phyloP scores from a whole-genome alignment of 2,797 vertebrate genomes.

The Ciconia nigra region DNA sequence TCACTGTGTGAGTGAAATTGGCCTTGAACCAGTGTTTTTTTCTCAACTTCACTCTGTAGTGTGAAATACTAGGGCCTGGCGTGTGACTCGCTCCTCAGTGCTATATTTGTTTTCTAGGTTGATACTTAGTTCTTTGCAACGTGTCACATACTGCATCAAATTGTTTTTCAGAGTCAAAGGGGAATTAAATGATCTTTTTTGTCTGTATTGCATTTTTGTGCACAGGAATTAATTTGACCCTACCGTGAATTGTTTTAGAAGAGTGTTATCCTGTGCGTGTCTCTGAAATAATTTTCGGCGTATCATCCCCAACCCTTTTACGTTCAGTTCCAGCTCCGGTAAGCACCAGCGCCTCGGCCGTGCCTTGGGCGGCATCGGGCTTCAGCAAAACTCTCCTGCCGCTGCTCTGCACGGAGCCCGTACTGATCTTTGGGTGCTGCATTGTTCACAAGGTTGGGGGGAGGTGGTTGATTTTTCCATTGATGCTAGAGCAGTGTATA shows the following conservation, averaged over 20 bases:
- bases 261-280: accelerated
- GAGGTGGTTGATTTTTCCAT: too few relatives aligned
- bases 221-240: neutral
- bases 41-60: neutral
- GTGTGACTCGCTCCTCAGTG: neutral
- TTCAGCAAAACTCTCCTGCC: neutral
- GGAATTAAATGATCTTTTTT: neutral
- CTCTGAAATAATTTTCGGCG: accelerated
- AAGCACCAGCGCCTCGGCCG: accelerated
- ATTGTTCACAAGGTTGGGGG: neutral
- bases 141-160: neutral
- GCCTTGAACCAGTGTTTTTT: neutral
- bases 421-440: neutral
- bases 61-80: neutral
- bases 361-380: accelerated
- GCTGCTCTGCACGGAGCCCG: neutral
- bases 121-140: neutral
- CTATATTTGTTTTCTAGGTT: neutral
- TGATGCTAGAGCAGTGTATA: too few relatives aligned
- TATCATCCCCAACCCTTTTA: accelerated
- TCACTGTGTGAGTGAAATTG: neutral
- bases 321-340: accelerated
- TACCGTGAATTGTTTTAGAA: accelerated
- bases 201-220: neutral
- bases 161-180: neutral